phyloP scores from a whole-genome alignment of 2,797 vertebrate species.

The Craterocephalus amniculus region DNA sequence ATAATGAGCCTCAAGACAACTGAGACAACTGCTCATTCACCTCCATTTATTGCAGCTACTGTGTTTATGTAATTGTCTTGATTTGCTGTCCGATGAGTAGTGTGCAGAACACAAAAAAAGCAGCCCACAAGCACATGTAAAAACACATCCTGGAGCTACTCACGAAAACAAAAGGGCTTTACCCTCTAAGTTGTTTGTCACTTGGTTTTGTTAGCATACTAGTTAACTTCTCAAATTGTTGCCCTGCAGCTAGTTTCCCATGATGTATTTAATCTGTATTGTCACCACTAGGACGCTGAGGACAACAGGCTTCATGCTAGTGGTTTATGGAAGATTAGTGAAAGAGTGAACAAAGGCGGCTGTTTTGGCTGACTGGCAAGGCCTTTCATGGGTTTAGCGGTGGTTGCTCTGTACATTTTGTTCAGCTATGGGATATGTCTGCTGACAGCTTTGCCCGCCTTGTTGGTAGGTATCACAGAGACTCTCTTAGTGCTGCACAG shows the following conservation, averaged over 20 bases:
- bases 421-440: constrained; percentile 51
- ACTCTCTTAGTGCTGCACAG: constrained; percentile 24
- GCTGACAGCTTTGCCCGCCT: constrained; percentile 42
- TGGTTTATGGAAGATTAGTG: constrained; percentile 58
- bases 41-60: constrained; percentile 2
- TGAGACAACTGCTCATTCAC: constrained; percentile 18
- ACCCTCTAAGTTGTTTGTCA: constrained; percentile 37
- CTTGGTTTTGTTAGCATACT: constrained; percentile 36
- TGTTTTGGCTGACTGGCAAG: constrained; percentile 62
- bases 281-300: constrained; percentile 43
- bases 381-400: constrained; percentile 70
- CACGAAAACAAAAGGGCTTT: constrained; percentile 27
- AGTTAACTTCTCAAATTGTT: constrained; percentile 52
- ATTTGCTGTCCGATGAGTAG: constrained; percentile 10
- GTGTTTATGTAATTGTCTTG: constrained; percentile 12
- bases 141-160: not conserved
- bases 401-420: constrained; percentile 61
- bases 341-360: constrained; percentile 57
- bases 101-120: constrained; percentile 20
- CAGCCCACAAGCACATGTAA: constrained; percentile 4
- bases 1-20: constrained; percentile 37
- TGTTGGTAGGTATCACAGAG: constrained; percentile 34
- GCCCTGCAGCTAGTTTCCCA: constrained; percentile 37
- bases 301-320: constrained; percentile 45
- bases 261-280: constrained; percentile 51